Evolutionary conservation across 2,113 vertebrate species (phyloP), one percentile per base, ranked within the genome.

Genomic region (Ancistrus triradiatus): DNA sequence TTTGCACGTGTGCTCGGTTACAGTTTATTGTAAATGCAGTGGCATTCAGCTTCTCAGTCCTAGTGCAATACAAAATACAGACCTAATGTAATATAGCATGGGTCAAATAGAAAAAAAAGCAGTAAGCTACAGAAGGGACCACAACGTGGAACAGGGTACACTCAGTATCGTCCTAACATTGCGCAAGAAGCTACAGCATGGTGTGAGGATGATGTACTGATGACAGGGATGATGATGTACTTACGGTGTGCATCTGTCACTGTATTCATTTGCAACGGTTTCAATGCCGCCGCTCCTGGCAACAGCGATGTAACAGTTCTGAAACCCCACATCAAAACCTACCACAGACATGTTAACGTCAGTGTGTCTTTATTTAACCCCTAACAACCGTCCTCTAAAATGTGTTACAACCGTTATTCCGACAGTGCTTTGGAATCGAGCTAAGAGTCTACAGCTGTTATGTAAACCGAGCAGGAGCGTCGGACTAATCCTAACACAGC

Each of bases 201-300:
- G 49, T 76, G 52, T 69, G n/a, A n/a, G n/a, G n/a, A n/a, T n/a
- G n/a, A 11, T 40, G 33, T 68, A 48, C 46, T 2, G 71, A 78
- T 25, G 70, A 40, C 56, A 71, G 43, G 31, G 67, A 6, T n/a
- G n/a, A n/a, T 27, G 53, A 37, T 46, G 66, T 88, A 93, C 91
- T 95, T 73, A 97, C 94, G 94, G 94, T 14, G 94, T 97, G 84
- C 93, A 95, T 86, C 94, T 90, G 88, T 97, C 94, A 86, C 94
- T 97, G 90, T 97, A 94, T 38, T 97, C 94, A 62, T 97, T 97
- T 75, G 92, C 88, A 79, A 97, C 88, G 69, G 94, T 97, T 83
- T 97, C 94, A 79, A 97, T 97, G 64, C 94, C 94, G 57, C 94
- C 93, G 70, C 93, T 95, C 72, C 93, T 81, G 35, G 93, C 94